Evolutionary conservation across 2,797 vertebrate genomes (phyloP).

Genomic region (Darevskia nairensis): DNA sequence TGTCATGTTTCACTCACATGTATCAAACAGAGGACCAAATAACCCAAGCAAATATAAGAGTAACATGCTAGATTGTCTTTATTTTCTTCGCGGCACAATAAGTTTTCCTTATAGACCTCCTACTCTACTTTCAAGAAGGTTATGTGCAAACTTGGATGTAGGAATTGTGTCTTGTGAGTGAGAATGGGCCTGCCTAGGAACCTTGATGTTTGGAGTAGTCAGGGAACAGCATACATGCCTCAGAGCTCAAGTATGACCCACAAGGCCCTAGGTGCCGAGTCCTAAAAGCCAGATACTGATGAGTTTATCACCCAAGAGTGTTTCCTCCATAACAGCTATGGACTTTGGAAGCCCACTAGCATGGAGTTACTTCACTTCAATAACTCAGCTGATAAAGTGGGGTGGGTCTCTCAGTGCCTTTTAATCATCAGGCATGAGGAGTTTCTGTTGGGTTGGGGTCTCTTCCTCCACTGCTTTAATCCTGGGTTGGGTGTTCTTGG

Average conservation of each 20-base stretch:
- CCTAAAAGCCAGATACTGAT: too few species aligned
- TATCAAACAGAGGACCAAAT: neutral
- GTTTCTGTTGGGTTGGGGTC: neutral
- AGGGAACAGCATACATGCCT: neutral
- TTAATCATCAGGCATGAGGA: neutral
- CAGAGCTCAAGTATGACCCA: neutral
- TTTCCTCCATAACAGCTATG: neutral
- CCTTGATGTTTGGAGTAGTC: neutral
- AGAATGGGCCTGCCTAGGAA: neutral
- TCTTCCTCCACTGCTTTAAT: neutral
- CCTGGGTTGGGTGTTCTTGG: neutral
- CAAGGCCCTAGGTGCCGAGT: too few species aligned
- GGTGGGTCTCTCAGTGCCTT: neutral
- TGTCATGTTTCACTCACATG: neutral
- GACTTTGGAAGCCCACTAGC: too few species aligned
- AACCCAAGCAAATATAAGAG: neutral
- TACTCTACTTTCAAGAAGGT: neutral
- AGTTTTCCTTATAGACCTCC: neutral
- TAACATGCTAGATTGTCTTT: neutral
- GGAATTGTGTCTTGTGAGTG: neutral
- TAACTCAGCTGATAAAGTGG: neutral
- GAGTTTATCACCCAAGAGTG: neutral
- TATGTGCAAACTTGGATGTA: neutral
- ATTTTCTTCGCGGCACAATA: too few species aligned
- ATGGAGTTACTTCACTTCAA: neutral